phyloP scores from a whole-genome alignment of 30 jellyfish, hydroid and myxozoan genomes.

The Rhopilema esculentum region DNA sequence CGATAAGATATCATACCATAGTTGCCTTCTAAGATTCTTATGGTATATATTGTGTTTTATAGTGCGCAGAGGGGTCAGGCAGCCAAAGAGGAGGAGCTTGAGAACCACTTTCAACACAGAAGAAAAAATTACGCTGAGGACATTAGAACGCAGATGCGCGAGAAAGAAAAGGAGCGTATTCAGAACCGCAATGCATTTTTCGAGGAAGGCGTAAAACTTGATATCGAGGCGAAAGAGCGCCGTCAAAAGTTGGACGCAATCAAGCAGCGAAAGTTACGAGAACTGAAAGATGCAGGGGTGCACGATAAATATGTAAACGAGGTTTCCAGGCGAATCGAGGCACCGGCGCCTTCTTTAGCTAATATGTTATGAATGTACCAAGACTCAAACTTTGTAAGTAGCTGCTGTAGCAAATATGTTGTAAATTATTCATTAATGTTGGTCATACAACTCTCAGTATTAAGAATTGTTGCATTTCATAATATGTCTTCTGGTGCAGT shows the following conservation, averaged over 20 bases:
- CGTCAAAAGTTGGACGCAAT: slow-evolving; percentile 95
- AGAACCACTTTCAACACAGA: slow-evolving; percentile 23
- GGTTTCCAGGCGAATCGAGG: slow-evolving; percentile 97
- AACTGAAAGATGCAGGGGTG: slow-evolving; percentile 96
- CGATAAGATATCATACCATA: too few relatives aligned
- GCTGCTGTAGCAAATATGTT: neutral
- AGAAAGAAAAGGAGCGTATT: slow-evolving; percentile 92
- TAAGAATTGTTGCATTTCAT: neutral
- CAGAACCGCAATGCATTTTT: slow-evolving; percentile 86
- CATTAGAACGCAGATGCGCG: slow-evolving; percentile 93
- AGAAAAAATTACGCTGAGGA: slow-evolving; percentile 80
- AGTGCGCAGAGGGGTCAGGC: slow-evolving; percentile 95
- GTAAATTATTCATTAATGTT: neutral
- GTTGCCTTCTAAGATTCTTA: too few relatives aligned
- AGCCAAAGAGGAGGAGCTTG: slow-evolving; percentile 81
- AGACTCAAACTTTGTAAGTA: neutral
- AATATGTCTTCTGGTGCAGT: neutral
- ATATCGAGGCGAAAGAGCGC: slow-evolving; percentile 95
- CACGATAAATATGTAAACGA: slow-evolving; percentile 93
- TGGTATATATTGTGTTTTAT: neutral
- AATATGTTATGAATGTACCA: slow-evolving; percentile 54
- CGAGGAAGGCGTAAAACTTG: slow-evolving; percentile 98
- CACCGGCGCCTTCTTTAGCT: slow-evolving; percentile 85
- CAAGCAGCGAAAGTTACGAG: slow-evolving; percentile 93
- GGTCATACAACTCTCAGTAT: neutral